Base-by-base conservation (phyloP, 2,113 vertebrate species). In the Colistium nudipinnis region DNA sequence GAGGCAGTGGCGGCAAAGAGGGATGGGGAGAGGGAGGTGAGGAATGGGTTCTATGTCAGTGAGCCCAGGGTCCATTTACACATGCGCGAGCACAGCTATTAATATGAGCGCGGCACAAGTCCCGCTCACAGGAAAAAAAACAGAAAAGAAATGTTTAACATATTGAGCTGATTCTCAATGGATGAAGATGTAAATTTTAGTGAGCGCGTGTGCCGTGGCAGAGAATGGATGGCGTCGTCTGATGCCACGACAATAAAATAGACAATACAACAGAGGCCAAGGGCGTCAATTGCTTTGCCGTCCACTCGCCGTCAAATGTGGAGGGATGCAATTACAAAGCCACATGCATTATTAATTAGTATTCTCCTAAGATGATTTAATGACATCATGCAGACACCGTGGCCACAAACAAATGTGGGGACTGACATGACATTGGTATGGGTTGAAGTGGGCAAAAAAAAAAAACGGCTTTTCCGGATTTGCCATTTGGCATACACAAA, bases 51-150 rank as follows among this genome's bases (percentile, higher is more conserved):
- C 79, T 82, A 62, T 85, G 85, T 84, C 86, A 88, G 54, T 75
- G 78, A 82, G 87, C 87, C 78, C 82, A 71, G 72, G 79, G 84
- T 88, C 77, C 87, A 86, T 89, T 91, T 90, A 82, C 81, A 90
- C 86, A 87, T 86, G 82, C 81, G 84, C 86, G 80, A 89, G 82
- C 69, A 87, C 78, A 67, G 76, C 81, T 87, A 88, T 89, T 86
- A 87, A 87, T 71, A 79, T 74, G 70, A 64, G 72, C 69, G 38
- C 48, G 62, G 76, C 76, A 65, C n/a, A n/a, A 65, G 66, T 62
- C 56, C 38, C 19, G 61, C 78, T 73, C 22, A 39, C 59, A 70
- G 36, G 54, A 17, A 67, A 44, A 59, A 31, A 68, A 61, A 41
- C 61, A 66, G 44, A 62, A 41, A 63, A 66, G 44, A 62, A 44